phyloP scores from a whole-genome alignment of 2,888 invertebrate species.

The Agrotis ipsilon region DNA sequence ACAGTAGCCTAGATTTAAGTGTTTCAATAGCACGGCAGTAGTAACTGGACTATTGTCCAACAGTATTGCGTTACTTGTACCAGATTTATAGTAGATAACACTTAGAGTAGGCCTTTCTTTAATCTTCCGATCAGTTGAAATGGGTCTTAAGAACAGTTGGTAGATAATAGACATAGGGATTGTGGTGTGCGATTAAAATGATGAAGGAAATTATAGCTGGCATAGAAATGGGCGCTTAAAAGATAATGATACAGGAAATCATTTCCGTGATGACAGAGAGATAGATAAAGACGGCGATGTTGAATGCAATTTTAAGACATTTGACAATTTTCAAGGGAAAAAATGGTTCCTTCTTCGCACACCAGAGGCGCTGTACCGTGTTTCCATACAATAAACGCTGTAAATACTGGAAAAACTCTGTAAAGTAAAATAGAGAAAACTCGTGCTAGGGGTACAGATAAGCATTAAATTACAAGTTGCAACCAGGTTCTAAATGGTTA shows the following conservation, averaged over 20 bases:
- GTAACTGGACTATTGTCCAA: conserved; percentile 48
- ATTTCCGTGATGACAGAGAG: not conserved
- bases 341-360: no score
- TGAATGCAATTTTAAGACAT: not conserved
- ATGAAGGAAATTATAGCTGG: not conserved
- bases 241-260: not conserved
- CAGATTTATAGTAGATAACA: conserved; percentile 47
- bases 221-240: not conserved
- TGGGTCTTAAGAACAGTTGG: not conserved
- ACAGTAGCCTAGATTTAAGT: conserved; percentile 46
- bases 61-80: conserved; percentile 46
- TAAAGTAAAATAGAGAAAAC: no score
- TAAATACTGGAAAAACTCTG: no score
- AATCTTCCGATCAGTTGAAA: conserved; percentile 19
- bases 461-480: not conserved
- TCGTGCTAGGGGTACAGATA: no score
- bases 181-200: not conserved
- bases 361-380: no score
- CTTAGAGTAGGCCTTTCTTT: conserved; percentile 32
- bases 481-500: no score
- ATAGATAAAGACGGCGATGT: not conserved
- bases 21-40: conserved; percentile 41
- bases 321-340: no score
- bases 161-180: not conserved
- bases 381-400: no score